A percentile compares a stretch with the other conserved stretches of the same genome.
These are phyloP conservation scores for Myoxocephalus aenaeus DNA, from an alignment of 2,797 vertebrate genomes.

Conservation along the genomic window DNA sequence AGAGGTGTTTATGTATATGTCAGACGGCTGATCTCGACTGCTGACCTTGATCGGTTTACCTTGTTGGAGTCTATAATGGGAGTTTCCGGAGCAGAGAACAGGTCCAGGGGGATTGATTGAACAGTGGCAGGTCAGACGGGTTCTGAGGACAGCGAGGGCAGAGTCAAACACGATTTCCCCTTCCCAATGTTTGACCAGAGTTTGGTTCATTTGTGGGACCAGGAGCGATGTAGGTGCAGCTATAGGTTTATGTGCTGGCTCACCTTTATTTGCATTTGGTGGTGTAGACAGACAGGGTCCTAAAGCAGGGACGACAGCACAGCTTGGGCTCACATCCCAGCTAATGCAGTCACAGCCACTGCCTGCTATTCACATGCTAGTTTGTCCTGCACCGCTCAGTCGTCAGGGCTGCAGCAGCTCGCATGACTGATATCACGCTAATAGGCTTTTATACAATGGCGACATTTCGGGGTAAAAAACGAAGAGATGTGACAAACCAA, in stretches of 20 bases:
- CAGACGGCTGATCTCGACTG: constrained; percentile 11
- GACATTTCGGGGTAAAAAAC: constrained; percentile 24
- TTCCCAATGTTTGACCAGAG: constrained; percentile 21
- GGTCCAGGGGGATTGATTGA: constrained; percentile 83
- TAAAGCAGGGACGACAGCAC: constrained; percentile 57
- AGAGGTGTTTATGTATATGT: constrained; percentile 47
- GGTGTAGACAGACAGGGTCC: constrained; percentile 23
- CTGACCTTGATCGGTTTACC: constrained; percentile 74
- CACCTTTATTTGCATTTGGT: constrained; percentile 48
- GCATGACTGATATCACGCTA: constrained; percentile 57
- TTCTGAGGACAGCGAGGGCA: constrained; percentile 68
- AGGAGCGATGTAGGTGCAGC: constrained; percentile 3
- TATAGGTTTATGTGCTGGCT: constrained; percentile 16
- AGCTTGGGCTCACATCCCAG: constrained; percentile 49
- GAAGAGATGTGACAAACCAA: constrained; percentile 31
- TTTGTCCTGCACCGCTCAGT: constrained; percentile 46
- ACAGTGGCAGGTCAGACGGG: constrained; percentile 82
- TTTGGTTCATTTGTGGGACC: constrained; percentile 17
- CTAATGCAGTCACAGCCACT: constrained; percentile 48
- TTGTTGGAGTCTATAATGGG: constrained; percentile 82
- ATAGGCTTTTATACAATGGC: constrained; percentile 61
- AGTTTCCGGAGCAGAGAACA: constrained; percentile 83
- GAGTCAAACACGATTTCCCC: constrained; percentile 24
- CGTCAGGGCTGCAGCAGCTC: constrained; percentile 44
- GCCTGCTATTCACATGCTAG: constrained; percentile 41